These are phyloP conservation scores for Tupaia tana DNA, from an alignment of 2,113 vertebrate species.

Conservation along the genomic window DNA sequence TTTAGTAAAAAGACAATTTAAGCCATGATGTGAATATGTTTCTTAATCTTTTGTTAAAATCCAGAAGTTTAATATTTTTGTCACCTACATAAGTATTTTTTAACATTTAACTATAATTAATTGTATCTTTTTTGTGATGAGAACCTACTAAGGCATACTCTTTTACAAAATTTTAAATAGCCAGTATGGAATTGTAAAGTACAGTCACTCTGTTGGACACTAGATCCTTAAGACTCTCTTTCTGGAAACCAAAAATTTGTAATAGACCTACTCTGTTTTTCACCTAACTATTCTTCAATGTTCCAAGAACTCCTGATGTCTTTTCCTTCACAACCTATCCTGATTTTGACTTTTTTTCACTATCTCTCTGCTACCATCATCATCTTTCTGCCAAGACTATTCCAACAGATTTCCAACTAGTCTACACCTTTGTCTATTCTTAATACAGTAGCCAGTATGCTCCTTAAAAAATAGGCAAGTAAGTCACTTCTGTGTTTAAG, in stretches of 20 bases:
- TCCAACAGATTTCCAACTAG: neutral
- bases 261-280: neutral
- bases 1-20: neutral
- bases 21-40: neutral
- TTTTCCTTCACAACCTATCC: neutral
- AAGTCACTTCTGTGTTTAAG: neutral
- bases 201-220: neutral
- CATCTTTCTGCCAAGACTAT: neutral
- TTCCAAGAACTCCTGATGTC: neutral
- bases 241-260: neutral
- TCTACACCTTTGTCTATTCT: neutral
- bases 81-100: neutral
- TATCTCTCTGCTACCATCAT: neutral
- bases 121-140: too few relatives aligned
- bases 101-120: neutral
- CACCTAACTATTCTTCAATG: neutral
- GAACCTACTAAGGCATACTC: neutral
- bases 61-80: neutral
- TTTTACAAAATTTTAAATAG: neutral
- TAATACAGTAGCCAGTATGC: neutral
- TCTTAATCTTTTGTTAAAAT: neutral
- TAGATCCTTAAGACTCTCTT: too few relatives aligned
- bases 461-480: too few relatives aligned
- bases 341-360: neutral
- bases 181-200: neutral